Evolutionary conservation across 2,797 vertebrate species (phyloP).

Genomic region (Acipenser transmontanus): DNA sequence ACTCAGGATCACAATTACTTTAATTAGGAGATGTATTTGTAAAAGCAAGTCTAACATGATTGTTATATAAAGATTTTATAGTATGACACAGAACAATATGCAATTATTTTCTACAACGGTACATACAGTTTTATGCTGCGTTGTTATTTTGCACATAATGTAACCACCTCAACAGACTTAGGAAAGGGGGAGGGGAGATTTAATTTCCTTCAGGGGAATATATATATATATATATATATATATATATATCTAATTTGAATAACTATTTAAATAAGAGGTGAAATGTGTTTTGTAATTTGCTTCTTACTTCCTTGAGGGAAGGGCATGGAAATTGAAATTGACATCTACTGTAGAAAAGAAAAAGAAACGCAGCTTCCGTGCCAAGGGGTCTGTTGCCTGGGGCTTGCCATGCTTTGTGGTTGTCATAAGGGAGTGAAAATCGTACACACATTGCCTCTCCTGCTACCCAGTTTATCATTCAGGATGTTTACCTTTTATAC

Average conservation of each 20-base stretch:
- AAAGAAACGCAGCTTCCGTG: not conserved
- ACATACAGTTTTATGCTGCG: no score
- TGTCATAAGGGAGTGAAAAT: conserved; percentile 5
- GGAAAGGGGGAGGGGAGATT: not conserved
- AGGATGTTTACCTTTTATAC: not conserved
- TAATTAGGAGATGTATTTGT: no score
- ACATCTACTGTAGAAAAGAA: not conserved
- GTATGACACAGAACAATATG: no score
- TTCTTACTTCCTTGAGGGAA: conserved; percentile 5
- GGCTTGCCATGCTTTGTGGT: not conserved
- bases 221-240: not conserved
- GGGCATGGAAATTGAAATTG: conserved; percentile 7
- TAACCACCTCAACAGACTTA: not conserved
- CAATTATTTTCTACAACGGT: no score
- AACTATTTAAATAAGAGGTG: conserved; percentile 8
- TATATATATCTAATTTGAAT: conserved; percentile 8
- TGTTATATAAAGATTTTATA: no score
- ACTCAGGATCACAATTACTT: no score
- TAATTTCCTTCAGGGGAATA: conserved; percentile 3
- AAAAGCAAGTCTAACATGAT: no score
- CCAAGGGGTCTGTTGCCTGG: not conserved
- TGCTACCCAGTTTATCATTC: not conserved
- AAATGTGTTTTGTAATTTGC: conserved; percentile 4
- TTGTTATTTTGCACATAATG: not conserved
- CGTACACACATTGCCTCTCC: not conserved